Base-by-base conservation (phyloP, 2,797 vertebrate species). In the Helostoma temminkii region DNA sequence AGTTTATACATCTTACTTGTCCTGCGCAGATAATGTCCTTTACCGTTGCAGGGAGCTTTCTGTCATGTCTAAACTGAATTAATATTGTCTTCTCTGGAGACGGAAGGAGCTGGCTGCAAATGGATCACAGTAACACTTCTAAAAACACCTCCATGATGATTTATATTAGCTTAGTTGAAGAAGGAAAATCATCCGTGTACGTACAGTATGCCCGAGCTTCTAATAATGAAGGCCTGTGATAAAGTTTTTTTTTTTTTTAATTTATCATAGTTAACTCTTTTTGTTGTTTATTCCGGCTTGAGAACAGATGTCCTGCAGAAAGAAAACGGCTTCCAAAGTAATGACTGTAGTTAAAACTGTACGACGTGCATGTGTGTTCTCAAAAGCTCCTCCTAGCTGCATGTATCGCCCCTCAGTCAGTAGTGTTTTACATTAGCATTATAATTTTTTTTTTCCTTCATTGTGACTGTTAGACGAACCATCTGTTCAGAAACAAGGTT, bases 401-500 rank as follows among this genome's bases (percentile, higher is more conserved):
- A 66, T 66, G 56, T 26, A 45, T 73, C 46, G 36, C 42, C 62
- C 19, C 22, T 64, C 22, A 43, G 49, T 77, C 64, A 66, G 24
- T 37, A 6, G 16, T 55, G 42, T 58, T 76, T 65, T 52, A 34
- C 41, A 54, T 75, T 36, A 74, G 41, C 46, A 34, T 60, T n/a
- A n/a, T n/a, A n/a, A n/a, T n/a, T n/a, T n/a, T n/a, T 2, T 42
- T 32, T 43, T 46, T 39, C 42, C 60, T 22, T 63, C 42, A 25
- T 46, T 39, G 64, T 80, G 47, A 52, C 69, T 69, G 52, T 63
- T 59, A 14, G 61, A 65, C 47, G 65, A 74, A 49, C 62, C 74
- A 74, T 83, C 76, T 78, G 80, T 61, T 82, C 53, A 49, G 32
- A 78, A 71, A 84, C 76, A 74, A 77, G 69, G 74, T 83, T 84